Evolutionary conservation across 2,888 invertebrate species (phyloP), one percentile per base, ranked within the genome.

Genomic region (Diplolepis rosae): DNA sequence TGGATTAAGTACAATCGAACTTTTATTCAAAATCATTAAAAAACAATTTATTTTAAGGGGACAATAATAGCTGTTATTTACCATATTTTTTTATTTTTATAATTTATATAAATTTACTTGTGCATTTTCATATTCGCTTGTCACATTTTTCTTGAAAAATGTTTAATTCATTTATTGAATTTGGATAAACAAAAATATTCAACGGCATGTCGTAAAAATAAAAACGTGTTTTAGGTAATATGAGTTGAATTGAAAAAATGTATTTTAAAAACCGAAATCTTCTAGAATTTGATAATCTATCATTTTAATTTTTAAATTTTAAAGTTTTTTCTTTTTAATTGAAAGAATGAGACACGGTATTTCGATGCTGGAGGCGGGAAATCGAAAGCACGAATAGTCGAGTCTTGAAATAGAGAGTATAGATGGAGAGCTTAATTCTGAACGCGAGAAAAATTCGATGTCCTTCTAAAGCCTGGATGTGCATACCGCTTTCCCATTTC

Each of bases 391-490:
- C 73, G 69, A 56, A 65, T 75, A 52, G 71, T 56, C 77, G 72
- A 66, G 71, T 76, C 71, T 72, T 70, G 70, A 75, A 72, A 78
- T 77, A 75, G 71, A 50, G 52, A 70, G 70, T 69, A 70, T 66
- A 76, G 77, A 81, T 81, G 77, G 81, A 80, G 70, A 75, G 80
- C 79, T 83, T 82, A 82, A 82, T 83, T 81, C 82, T 69, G 76
- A 76, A 79, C 82, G 73, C 78, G 77, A 72, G 73, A 79, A 80
- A 76, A 81, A 80, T 80, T 80, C 78, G 77, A 82, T 82, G 56
- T 61, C 56, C 56, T 61, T 67, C 61, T 66, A 69, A 68, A 76
- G 67, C 70, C 73, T 72, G 72, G 51, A 70, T 71, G 75, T 76
- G 75, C 77, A 74, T 77, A 48, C 73, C 73, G 80, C 76, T 81